Percentiles rank a stretch among this genome's conserved stretches.
These are phyloP conservation scores for Trisateles emortualis DNA, from an alignment of 2,888 invertebrate genomes.

Conservation along the genomic window DNA sequence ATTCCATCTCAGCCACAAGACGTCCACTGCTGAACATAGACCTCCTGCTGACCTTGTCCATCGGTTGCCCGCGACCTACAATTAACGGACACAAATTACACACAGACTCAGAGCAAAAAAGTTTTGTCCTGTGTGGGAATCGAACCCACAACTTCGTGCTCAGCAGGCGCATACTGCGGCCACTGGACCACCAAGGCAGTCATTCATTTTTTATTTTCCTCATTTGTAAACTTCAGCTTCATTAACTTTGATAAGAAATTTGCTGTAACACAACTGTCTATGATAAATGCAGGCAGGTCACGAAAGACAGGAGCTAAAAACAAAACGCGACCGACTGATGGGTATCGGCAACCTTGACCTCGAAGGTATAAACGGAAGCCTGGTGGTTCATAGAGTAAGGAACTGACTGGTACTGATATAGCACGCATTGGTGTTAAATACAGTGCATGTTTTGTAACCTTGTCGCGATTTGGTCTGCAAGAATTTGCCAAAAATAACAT, in stretches of 20 bases:
- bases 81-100: no score
- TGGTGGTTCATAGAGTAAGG: slow-evolving; percentile 14
- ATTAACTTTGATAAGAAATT: slow-evolving; percentile 15
- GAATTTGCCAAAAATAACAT: no score
- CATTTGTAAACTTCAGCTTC: not conserved
- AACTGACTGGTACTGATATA: slow-evolving; percentile 5
- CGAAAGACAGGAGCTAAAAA: slow-evolving; percentile 32
- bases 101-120: no score
- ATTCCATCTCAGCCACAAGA: no score
- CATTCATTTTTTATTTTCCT: not conserved
- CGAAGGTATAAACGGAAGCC: slow-evolving; percentile 11
- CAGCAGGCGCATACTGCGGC: no score
- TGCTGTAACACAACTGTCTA: slow-evolving; percentile 10
- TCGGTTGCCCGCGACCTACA: no score
- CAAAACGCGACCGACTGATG: slow-evolving; percentile 13
- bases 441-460: slow-evolving; percentile 5
- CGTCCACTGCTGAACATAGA: no score
- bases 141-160: no score
- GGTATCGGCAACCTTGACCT: slow-evolving; percentile 17
- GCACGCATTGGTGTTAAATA: slow-evolving; percentile 35
- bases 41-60: no score
- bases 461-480: no score
- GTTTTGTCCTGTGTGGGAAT: no score
- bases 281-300: slow-evolving; percentile 26
- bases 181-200: no score